Base-by-base conservation (phyloP, 2,113 vertebrate genomes). In the Myocastor coypus region DNA sequence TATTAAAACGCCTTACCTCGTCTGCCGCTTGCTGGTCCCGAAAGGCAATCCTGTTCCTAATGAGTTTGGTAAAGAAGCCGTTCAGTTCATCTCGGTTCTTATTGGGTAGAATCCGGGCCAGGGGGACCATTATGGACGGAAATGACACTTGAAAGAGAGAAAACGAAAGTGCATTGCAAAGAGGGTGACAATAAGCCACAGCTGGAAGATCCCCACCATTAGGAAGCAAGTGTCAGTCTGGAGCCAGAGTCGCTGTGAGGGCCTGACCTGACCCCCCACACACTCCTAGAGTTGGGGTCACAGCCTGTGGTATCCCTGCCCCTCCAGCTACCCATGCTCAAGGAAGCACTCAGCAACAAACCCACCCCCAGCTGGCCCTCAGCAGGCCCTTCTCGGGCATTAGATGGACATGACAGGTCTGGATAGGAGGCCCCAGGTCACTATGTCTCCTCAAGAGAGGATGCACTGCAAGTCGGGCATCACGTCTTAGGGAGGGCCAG, bases 11-110 rank as follows among this genome's bases (percentile, higher is more conserved):
- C 34, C 94, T 98, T 98, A 99, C 99, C 99, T 99, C 97, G 92
- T 98, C 97, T 87, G 98, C 97, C 64, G 99, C 98, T 98, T 99
- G 99, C 93, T 98, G 98, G 71, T 99, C 98, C 98, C 99, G 98
- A 97, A 98, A 98, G 92, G 97, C 97, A 97, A 99, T 99, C 97
- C 98, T 99, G 68, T 98, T 99, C 98, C 99, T 98, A 96, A 99
- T 97, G 89, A 96, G 98, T 96, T 96, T 97, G 90, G 98, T 99
- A 97, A 99, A 99, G 98, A 99, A 99, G 28, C 95, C 40, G 96
- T 99, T 99, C 98, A 99, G 98, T 95, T 99, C 97, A 94, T 98
- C 98, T 87, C 97, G 98, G 55, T 98, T 98, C 98, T 99, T 99
- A 98, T 99, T 99, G 94, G 98, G 99, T 95, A 99, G 90, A 97